Base-by-base conservation (phyloP, 2,888 invertebrate genomes). In the Troilus luridus region DNA sequence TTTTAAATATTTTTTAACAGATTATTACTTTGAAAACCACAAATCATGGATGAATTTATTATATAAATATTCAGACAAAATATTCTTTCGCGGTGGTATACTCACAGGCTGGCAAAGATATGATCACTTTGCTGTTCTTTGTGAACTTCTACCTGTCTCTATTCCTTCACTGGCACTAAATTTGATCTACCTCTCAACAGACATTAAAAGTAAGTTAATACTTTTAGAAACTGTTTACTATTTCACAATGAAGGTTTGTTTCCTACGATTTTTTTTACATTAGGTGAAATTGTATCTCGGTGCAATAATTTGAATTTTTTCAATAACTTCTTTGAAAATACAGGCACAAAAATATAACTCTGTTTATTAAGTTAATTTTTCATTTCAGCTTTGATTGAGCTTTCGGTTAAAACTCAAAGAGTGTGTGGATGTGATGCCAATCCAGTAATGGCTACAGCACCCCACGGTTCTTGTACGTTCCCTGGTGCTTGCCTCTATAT, bases 61-160 rank as follows among this genome's bases (percentile, higher is more conserved):
- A 56, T 93, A 93, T 0, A 94, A 94, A 91, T 96, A 96, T 93
- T 95, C 95, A 88, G 93, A 93, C n/a, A 93, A 93, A 21, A 93
- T 95, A 17, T 94, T 94, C 41, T 96, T 97, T 92, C 95, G 95
- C 93, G 97, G 97, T 0, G 95, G 96, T 0, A 95, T 97, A 91
- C 93, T 97, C 21, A 97, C 97, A 2, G 97, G 97, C 0, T 97
- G 96, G 96, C 96, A 96, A 27, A 94, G 97, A 85, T 97, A 96
- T 92, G 96, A 95, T 93, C 97, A 97, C 93, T 95, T 96, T 93
- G 95, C 95, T 19, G 95, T 96, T 0, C 94, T 96, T 0, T 96
- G 96, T 93, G 97, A 97, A 94, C 93, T 96, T 0, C 93, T 97
- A 0, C 96, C 96, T 0, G 94, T 95, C 0, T 94, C 96, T 0